Conservation (phyloP, 2,113 vertebrate genomes). For the Istiophorus platypterus region DNA sequence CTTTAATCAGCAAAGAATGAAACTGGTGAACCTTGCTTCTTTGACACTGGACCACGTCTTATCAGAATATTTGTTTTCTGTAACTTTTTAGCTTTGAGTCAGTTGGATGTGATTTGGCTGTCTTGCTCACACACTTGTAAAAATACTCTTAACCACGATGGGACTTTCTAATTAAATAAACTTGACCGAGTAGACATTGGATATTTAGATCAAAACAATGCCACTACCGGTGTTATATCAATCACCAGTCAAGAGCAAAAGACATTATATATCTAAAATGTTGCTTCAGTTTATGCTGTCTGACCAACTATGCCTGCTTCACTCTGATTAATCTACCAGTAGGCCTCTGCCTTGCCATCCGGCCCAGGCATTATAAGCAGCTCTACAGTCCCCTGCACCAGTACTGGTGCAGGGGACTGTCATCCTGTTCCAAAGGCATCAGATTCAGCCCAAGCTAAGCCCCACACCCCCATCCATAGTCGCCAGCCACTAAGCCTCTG, state of each 20-base stretch:
- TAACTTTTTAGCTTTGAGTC: too few species aligned
- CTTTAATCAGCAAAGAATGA: too few species aligned
- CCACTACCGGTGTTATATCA: not conserved
- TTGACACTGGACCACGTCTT: too few species aligned
- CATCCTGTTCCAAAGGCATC: conserved; percentile 77
- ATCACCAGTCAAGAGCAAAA: not conserved
- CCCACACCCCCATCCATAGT: conserved; percentile 64
- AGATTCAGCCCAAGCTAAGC: conserved; percentile 75
- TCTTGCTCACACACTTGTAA: too few species aligned
- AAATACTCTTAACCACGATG: not conserved
- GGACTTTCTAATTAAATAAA: not conserved
- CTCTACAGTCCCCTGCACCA: conserved; percentile 28
- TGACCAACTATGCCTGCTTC: not conserved
- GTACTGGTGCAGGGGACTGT: conserved; percentile 46
- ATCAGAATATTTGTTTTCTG: too few species aligned
- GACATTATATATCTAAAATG: not conserved
- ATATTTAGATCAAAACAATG: not conserved
- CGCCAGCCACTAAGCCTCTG: conserved; percentile 81
- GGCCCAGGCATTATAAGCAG: conserved; percentile 46
- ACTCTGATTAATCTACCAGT: conserved; percentile 43
- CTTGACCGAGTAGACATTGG: not conserved
- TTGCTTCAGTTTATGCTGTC: not conserved
- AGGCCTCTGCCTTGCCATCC: conserved; percentile 34
- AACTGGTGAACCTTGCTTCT: too few species aligned
- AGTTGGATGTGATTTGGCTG: too few species aligned